These are phyloP conservation scores for Micromussa lordhowensis DNA, from an alignment of 92 coral and sea anemone genomes.

Conservation along the genomic window DNA sequence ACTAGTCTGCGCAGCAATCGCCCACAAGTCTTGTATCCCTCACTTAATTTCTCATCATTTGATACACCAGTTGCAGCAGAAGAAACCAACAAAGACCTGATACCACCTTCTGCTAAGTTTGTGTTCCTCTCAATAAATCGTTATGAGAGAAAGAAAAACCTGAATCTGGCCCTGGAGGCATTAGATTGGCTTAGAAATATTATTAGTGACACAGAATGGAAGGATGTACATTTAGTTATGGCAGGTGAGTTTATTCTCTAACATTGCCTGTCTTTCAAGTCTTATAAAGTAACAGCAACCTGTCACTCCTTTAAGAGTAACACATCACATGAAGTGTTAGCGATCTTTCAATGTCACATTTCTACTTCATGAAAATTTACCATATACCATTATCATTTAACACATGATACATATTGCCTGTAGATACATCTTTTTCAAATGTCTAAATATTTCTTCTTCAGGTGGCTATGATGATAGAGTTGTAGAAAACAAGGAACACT, in stretches of 20 bases:
- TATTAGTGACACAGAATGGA: constrained; percentile 77
- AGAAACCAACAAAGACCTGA: constrained; percentile 57
- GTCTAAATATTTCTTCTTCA: constrained; percentile 3
- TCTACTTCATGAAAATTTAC: no score
- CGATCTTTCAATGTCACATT: no score
- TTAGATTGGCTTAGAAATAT: constrained; percentile 79
- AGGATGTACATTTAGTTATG: constrained; percentile 81
- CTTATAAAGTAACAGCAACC: no score
- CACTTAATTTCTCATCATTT: constrained; percentile 87
- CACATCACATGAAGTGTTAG: no score
- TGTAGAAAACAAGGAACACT: constrained; percentile 92
- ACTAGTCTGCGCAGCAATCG: constrained; percentile 64
- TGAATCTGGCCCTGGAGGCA: constrained; percentile 87
- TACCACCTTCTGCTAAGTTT: constrained; percentile 84
- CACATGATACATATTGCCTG: no score
- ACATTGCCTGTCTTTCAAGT: no score
- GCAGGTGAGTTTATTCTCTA: constrained; percentile 72
- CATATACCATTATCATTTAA: no score
- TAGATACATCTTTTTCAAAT: no score
- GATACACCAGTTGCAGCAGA: constrained; percentile 60
- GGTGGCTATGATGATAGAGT: constrained; percentile 99
- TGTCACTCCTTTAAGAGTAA: no score
- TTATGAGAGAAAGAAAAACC: constrained; percentile 95
- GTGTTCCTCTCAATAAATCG: constrained; percentile 95
- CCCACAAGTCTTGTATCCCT: constrained; percentile 91